Evolutionary conservation across 2,113 vertebrate genomes (phyloP).

Genomic region (Aphelocoma coerulescens): DNA sequence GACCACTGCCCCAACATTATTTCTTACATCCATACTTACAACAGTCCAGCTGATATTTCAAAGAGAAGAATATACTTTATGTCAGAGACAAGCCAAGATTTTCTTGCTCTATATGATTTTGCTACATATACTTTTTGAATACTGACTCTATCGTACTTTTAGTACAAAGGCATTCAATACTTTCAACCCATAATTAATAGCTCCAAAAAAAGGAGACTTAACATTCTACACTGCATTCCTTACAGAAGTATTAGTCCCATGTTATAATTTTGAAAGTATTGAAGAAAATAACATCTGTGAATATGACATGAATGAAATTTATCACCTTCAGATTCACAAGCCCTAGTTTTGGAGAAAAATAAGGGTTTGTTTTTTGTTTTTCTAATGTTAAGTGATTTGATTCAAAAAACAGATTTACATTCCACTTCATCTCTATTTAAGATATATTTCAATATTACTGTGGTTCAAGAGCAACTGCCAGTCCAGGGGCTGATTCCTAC

Average conservation of each 20-base stretch:
- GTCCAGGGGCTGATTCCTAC: neutral
- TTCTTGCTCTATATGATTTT: neutral
- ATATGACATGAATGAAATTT: neutral
- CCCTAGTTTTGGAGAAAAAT: neutral
- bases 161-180: neutral
- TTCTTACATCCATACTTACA: neutral
- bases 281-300: neutral
- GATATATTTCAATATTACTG: neutral
- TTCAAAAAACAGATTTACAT: neutral
- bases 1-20: neutral
- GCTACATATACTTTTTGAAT: neutral
- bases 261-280: neutral
- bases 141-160: neutral
- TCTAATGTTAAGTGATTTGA: neutral
- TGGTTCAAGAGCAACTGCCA: neutral
- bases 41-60: neutral
- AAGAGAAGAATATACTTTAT: neutral
- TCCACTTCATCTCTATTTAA: neutral
- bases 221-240: neutral
- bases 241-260: neutral
- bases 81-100: neutral
- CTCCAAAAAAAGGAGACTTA: neutral
- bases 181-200: neutral
- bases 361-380: neutral
- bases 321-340: neutral